Evolutionary conservation across 1,140 invertebrate genomes (phyloP).

Genomic region (Coenobita brevimanus): DNA sequence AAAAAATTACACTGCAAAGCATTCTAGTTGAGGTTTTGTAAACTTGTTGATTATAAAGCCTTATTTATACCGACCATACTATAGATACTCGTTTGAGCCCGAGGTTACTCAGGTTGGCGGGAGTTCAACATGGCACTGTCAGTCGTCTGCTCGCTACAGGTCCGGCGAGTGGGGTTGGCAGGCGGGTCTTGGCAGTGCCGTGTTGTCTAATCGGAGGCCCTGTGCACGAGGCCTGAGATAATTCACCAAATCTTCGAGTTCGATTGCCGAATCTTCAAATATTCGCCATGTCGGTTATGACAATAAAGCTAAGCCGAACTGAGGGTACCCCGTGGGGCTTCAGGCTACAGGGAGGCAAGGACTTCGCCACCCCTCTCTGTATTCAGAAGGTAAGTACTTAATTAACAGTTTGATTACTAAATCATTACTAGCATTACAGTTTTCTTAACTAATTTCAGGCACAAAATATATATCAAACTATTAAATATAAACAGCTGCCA

Average conservation of each 20-base stretch:
- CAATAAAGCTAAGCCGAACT: conserved; percentile 62
- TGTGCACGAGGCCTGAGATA: conserved; percentile 44
- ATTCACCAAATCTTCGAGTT: conserved; percentile 41
- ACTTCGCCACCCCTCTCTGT: conserved; percentile 75
- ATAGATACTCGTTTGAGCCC: neutral
- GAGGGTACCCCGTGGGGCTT: conserved; percentile 76
- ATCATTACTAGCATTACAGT: no score
- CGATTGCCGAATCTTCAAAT: conserved; percentile 31
- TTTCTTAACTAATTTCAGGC: no score
- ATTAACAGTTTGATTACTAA: no score
- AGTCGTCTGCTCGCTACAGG: conserved; percentile 69
- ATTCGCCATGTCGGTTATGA: conserved; percentile 63
- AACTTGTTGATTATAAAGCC: neutral
- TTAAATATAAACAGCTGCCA: no score
- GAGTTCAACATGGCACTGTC: conserved; percentile 53
- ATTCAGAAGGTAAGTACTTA: conserved; percentile 40
- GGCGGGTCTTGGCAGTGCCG: conserved; percentile 52
- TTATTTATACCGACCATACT: neutral
- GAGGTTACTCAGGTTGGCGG: conserved; percentile 31
- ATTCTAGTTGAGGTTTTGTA: neutral
- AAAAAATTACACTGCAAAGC: neutral
- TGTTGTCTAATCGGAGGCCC: conserved; percentile 57
- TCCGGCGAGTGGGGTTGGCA: conserved; percentile 64
- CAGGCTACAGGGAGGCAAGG: conserved; percentile 76
- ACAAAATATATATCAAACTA: no score